Conservation (phyloP, 53 echinoderm and acorn worm genomes). For the Patiria pectinifera region DNA sequence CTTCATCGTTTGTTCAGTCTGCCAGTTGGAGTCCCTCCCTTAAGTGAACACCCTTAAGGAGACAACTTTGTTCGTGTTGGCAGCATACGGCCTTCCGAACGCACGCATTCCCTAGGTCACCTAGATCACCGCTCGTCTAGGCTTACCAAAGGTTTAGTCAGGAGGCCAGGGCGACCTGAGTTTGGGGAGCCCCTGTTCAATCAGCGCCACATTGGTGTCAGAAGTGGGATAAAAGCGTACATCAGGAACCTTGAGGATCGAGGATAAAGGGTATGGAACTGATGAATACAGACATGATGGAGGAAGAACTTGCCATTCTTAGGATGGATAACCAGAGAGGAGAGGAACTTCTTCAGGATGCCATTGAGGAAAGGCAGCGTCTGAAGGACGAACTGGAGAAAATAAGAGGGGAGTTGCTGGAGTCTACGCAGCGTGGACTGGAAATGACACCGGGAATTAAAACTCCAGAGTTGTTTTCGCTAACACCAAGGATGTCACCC, state of each 20-base stretch:
- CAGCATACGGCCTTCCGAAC: too few relatives aligned
- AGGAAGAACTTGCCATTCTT: constrained; percentile 6
- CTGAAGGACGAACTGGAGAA: not conserved
- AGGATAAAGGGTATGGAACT: not conserved
- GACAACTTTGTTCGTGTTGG: too few relatives aligned
- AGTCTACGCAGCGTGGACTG: not conserved
- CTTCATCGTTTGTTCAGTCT: too few relatives aligned
- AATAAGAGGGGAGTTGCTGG: not conserved
- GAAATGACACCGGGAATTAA: not conserved
- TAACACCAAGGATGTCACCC: not conserved
- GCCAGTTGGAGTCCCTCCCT: too few relatives aligned
- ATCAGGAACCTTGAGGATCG: not conserved
- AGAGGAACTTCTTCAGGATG: not conserved
- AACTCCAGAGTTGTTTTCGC: not conserved
- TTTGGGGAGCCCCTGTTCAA: not conserved
- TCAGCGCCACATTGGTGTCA: not conserved
- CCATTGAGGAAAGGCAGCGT: not conserved
- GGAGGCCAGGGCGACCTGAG: too few relatives aligned
- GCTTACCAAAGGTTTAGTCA: too few relatives aligned
- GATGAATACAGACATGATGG: not conserved
- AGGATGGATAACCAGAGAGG: constrained; percentile 3
- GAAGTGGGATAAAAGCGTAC: not conserved
- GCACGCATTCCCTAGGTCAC: too few relatives aligned
- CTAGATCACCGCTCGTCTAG: too few relatives aligned
- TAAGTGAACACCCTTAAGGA: too few relatives aligned